These are phyloP conservation scores for Hirudinaria manillensis DNA, from an alignment of 2,888 invertebrate genomes.

Conservation along the genomic window DNA sequence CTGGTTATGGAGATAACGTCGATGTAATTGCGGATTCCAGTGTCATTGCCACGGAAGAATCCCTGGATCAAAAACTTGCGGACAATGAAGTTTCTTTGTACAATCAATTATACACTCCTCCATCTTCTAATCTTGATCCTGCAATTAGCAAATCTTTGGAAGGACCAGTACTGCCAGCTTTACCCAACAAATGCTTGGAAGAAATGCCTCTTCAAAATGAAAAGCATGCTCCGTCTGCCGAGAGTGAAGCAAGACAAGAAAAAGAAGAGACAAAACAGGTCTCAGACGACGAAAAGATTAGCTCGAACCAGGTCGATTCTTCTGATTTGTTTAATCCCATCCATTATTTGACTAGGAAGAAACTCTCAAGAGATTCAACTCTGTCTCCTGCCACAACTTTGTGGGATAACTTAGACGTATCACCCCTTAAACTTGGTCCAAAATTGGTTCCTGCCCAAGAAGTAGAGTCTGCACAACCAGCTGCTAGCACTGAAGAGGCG, in stretches of 20 bases:
- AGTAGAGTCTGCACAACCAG: background rate
- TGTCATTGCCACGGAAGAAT: background rate
- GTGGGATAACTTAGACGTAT: constrained; percentile 45
- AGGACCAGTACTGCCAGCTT: background rate
- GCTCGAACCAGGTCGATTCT: constrained; percentile 8
- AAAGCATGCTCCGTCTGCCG: background rate
- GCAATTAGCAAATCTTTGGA: background rate
- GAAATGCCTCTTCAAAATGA: background rate
- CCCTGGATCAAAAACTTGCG: constrained; percentile 11
- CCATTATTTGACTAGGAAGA: background rate
- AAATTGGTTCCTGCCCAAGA: constrained; percentile 6
- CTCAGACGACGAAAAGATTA: background rate
- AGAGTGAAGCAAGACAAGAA: background rate
- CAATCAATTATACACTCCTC: background rate
- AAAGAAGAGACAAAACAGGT: background rate
- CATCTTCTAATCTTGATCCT: background rate
- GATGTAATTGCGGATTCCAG: background rate
- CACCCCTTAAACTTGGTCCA: background rate
- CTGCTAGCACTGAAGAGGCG: background rate
- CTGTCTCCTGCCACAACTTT: constrained; percentile 50
- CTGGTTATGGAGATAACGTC: background rate
- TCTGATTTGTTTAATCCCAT: background rate
- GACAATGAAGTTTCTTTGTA: constrained; percentile 5
- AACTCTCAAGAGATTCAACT: constrained; percentile 39
- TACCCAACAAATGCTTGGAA: background rate